A percentile compares a stretch with the other conserved stretches of the same genome.
Conservation (phyloP, 1,140 invertebrate species). For the Gonioctena quinquepunctata region DNA sequence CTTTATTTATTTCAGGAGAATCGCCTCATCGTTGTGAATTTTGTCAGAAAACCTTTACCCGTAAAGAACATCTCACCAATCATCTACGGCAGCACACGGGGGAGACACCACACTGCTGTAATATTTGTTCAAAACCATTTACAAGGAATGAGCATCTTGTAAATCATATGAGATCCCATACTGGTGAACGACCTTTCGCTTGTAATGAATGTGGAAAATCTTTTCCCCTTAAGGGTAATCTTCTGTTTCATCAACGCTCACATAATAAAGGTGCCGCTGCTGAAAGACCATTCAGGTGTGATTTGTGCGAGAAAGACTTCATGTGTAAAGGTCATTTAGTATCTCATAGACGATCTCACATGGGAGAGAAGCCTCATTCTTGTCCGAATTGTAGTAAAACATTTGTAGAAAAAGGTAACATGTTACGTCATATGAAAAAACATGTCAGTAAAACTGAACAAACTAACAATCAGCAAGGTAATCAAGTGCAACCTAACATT, state of each 20-base stretch:
- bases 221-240: slow-evolving; percentile 80
- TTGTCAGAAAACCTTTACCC: slow-evolving; percentile 80
- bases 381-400: slow-evolving; percentile 78
- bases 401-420: slow-evolving; percentile 77
- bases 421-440: slow-evolving; percentile 65
- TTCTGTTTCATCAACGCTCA: slow-evolving; percentile 93
- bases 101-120: slow-evolving; percentile 74
- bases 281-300: slow-evolving; percentile 91
- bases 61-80: slow-evolving; percentile 80
- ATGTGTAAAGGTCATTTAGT: slow-evolving; percentile 94
- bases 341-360: slow-evolving; percentile 86
- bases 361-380: slow-evolving; percentile 80
- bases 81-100: slow-evolving; percentile 73
- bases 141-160: slow-evolving; percentile 73
- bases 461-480: neutral
- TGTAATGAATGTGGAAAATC: slow-evolving; percentile 85
- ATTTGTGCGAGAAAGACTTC: slow-evolving; percentile 96
- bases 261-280: slow-evolving; percentile 85
- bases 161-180: slow-evolving; percentile 83
- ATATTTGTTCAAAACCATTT: slow-evolving; percentile 71
- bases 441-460: slow-evolving; percentile 52
- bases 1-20: slow-evolving; percentile 64
- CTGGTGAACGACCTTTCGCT: slow-evolving; percentile 80
- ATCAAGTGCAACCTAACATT: neutral
- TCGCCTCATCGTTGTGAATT: slow-evolving; percentile 81